Base-by-base conservation (phyloP, 2,113 vertebrate genomes). In the Channa argus region DNA sequence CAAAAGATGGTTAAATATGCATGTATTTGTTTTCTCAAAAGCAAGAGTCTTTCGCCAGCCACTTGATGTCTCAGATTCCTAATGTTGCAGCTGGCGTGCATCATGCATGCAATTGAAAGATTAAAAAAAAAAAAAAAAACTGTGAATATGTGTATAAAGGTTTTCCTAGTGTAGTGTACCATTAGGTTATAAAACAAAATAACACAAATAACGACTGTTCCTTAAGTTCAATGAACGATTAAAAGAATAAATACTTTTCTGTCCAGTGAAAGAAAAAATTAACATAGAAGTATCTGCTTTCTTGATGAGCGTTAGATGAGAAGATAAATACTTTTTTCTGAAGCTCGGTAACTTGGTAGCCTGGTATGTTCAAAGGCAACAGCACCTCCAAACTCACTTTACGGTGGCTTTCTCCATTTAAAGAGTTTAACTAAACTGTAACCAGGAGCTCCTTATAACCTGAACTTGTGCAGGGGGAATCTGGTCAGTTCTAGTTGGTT, bases 101-200 rank as follows among this genome's bases (percentile, higher is more conserved):
- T 37, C 46, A 50, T 68, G 65, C 77, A 70, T 64, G 49, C 63
- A 14, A 52, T 59, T 61, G 50, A 73, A 62, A 71, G 60, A 86
- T 10, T 47, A 82, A 59, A 58, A 8, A 56, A 3, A 5, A 15
- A n/a, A n/a, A n/a, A 24, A 24, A 24, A 24, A 24, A 24, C 24
- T 24, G 24, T 24, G 24, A 24, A 24, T 24, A 24, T 24, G 34
- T 37, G 64, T 72, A 51, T 49, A 49, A 71, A 47, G 33, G 50
- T 56, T 39, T 82, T 77, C 68, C 61, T 72, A 50, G 44, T 44
- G 84, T 87, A 91, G 88, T 88, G 87, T 86, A 45, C 56, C 50
- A 34, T 77, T 79, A 71, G 77, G 71, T 78, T 49, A n/a, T 12
- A 34, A 33, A 47, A 13, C 52, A 80, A 73, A 54, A 49, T 14